phyloP scores from a whole-genome alignment of 2,797 vertebrate species.

The Crax fasciolata region DNA sequence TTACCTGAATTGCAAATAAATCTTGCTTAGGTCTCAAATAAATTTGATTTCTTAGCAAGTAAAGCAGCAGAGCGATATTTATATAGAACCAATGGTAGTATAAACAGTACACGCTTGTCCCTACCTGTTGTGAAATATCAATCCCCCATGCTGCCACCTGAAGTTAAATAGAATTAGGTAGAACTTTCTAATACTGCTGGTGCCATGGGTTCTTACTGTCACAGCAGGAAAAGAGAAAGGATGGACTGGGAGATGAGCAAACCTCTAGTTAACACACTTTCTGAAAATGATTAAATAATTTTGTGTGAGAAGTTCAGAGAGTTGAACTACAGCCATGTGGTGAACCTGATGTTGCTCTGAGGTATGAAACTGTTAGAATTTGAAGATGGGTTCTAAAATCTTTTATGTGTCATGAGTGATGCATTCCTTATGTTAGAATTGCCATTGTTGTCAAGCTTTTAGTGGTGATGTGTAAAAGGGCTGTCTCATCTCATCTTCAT shows the following conservation, averaged over 20 bases:
- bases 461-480: neutral
- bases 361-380: neutral
- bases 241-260: neutral
- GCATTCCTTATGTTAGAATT: slow-evolving; percentile 17
- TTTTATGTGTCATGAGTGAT: slow-evolving; percentile 55
- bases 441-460: slow-evolving; percentile 23
- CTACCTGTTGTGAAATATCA: neutral
- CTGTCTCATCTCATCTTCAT: neutral
- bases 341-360: neutral
- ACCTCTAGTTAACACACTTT: neutral
- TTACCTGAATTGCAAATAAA: neutral
- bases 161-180: neutral
- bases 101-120: neutral
- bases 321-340: neutral
- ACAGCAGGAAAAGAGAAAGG: neutral
- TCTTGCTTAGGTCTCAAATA: neutral
- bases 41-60: neutral
- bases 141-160: neutral
- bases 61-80: neutral
- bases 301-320: neutral
- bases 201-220: neutral
- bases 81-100: neutral
- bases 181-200: neutral
- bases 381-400: slow-evolving; percentile 13
- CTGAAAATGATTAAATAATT: neutral